Evolutionary conservation across 2,888 invertebrate species (phyloP).

Genomic region (Polietes domitor): DNA sequence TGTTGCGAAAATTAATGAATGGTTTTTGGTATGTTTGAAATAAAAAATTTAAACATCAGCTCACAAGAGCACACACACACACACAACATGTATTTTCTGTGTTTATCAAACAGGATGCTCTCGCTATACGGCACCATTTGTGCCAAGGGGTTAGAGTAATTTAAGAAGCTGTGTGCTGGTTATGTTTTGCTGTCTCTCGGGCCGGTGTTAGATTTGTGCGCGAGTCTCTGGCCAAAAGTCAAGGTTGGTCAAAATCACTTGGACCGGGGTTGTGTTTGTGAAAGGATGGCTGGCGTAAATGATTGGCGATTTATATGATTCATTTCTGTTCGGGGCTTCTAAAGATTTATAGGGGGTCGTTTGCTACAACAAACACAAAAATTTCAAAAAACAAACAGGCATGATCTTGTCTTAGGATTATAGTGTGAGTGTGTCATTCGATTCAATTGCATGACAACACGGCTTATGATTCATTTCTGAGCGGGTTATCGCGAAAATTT

Average conservation of each 20-base stretch:
- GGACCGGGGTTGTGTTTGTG: constrained; percentile 42
- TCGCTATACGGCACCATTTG: neutral
- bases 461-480: constrained; percentile 58
- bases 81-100: neutral
- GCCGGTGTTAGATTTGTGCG: constrained; percentile 64
- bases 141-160: constrained; percentile 43
- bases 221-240: constrained; percentile 60
- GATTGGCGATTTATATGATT: constrained; percentile 54
- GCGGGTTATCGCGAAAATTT: constrained; percentile 47
- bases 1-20: constrained; percentile 63
- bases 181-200: neutral
- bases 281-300: constrained; percentile 31
- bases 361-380: constrained; percentile 19
- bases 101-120: constrained; percentile 65
- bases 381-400: constrained; percentile 1
- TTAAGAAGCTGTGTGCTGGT: constrained; percentile 62
- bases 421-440: constrained; percentile 50
- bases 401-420: constrained; percentile 44
- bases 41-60: constrained; percentile 50
- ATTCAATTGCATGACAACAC: constrained; percentile 43
- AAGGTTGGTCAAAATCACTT: constrained; percentile 63
- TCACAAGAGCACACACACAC: neutral
- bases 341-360: constrained; percentile 65
- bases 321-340: constrained; percentile 42
- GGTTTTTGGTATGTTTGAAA: constrained; percentile 44